These are phyloP conservation scores for Copsychus sechellarum DNA, from an alignment of 2,113 vertebrate species.

Conservation along the genomic window DNA sequence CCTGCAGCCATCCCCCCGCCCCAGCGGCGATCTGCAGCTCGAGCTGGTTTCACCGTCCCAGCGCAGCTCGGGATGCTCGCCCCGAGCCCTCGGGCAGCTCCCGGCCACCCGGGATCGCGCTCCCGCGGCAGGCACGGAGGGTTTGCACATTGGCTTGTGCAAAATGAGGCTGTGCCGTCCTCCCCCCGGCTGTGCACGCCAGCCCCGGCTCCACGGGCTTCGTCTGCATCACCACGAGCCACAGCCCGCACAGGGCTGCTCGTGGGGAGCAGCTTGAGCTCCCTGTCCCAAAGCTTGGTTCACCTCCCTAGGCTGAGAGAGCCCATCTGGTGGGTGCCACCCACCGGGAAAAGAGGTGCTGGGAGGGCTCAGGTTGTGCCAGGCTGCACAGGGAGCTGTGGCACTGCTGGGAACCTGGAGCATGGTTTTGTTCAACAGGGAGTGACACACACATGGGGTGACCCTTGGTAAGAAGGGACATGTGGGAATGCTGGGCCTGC, in stretches of 20 bases:
- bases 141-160: not conserved
- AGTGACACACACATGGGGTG: not conserved
- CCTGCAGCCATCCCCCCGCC: conserved; percentile 53
- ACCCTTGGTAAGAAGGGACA: not conserved
- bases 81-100: not conserved
- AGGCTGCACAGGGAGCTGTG: not conserved
- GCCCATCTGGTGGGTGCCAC: not conserved
- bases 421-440: accelerated
- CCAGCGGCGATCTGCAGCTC: conserved; percentile 15
- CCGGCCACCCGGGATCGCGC: not conserved
- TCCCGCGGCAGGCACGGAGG: not conserved
- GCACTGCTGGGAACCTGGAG: accelerated
- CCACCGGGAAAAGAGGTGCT: not conserved
- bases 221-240: accelerated
- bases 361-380: not conserved
- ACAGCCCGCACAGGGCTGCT: not conserved
- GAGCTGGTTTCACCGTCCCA: not conserved
- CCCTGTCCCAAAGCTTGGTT: not conserved
- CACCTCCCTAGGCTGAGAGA: accelerated
- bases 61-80: not conserved
- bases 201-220: not conserved
- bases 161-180: not conserved
- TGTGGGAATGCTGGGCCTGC: not conserved
- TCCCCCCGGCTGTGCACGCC: not conserved
- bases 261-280: not conserved